These are phyloP conservation scores for Tetrao urogallus DNA, from an alignment of 2,113 vertebrate species.

Conservation along the genomic window DNA sequence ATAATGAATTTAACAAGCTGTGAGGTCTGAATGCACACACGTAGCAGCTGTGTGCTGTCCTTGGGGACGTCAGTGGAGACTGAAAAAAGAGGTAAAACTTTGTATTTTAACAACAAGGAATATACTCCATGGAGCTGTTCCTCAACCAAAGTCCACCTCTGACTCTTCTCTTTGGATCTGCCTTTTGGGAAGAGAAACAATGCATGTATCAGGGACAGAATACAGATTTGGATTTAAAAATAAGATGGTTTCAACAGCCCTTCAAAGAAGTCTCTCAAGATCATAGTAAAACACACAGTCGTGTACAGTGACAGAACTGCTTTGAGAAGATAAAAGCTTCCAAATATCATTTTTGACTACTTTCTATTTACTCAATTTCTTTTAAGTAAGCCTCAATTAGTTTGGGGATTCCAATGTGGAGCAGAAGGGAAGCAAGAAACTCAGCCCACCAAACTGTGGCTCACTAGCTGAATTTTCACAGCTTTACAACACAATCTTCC, in stretches of 20 bases:
- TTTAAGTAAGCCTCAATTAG: slow-evolving; percentile 19
- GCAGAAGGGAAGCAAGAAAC: slow-evolving; percentile 3
- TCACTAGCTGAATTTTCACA: not conserved
- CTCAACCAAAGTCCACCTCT: not conserved
- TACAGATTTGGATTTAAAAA: not conserved
- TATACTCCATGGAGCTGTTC: not conserved
- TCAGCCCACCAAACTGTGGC: not conserved
- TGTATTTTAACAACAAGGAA: not conserved
- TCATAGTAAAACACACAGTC: not conserved
- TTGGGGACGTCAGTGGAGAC: not conserved
- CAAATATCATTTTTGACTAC: not conserved
- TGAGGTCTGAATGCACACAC: not conserved
- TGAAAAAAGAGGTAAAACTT: not conserved
- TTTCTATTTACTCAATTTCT: slow-evolving; percentile 40
- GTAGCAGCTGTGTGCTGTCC: not conserved
- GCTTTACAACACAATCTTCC: not conserved
- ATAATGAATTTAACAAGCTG: not conserved
- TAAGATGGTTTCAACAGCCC: not conserved
- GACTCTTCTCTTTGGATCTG: not conserved
- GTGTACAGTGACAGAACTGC: not conserved
- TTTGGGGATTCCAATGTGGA: not conserved
- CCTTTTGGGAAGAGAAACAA: not conserved
- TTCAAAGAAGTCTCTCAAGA: not conserved
- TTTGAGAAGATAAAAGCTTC: not conserved
- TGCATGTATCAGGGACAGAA: not conserved